Evolutionary conservation across 2,113 vertebrate species (phyloP), one percentile per base, ranked within the genome.

Genomic region (Callaeas wilsoni): DNA sequence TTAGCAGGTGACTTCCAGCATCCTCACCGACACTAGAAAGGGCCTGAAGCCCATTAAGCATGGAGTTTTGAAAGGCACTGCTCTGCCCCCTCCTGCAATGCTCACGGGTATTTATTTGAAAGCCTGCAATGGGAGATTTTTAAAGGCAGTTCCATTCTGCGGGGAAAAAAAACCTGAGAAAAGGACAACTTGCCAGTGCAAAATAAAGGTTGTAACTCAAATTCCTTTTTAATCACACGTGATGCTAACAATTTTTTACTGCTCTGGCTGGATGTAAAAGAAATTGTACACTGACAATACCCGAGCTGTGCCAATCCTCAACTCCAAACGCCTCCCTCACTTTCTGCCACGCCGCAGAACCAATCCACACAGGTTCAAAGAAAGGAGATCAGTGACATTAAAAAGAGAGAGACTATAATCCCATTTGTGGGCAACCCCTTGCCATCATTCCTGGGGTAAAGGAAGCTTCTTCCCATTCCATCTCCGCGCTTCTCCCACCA

Each of bases 171-270:
- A 41, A 10, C 12, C 56, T 30, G 47, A 52, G 68, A 4, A 35
- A 46, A 84, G 56, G 32, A 67, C 41, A 57, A 57, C 32, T 9
- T 35, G 32, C 42, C 57, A 8, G 42, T 7, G 42, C 47, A 76
- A 75, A 78, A 71, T 4, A 35, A 75, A 42, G 16, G 16, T 11
- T 71, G 19, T 10, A 60, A 33, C 39, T 2, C 0, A 1, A 55
- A 60, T 39, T 26, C 12, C 32, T 85, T 75, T 50, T 64, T 30
- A 32, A 80, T 59, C 29, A 1, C 49, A 27, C 16, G 7, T 33
- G 46, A 65, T 2, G 19, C 12, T 26, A 30, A 10, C 2, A 0
- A 6, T 2, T 10, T 33, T 26, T 15, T 8, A 30, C 1, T 26
- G 53, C 49, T 67, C 55, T 42, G n/a, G 20, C 6, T 46, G 57